These are phyloP conservation scores for Tetraodon nigroviridis DNA, from an alignment of 2,113 vertebrate genomes.

Conservation along the genomic window DNA sequence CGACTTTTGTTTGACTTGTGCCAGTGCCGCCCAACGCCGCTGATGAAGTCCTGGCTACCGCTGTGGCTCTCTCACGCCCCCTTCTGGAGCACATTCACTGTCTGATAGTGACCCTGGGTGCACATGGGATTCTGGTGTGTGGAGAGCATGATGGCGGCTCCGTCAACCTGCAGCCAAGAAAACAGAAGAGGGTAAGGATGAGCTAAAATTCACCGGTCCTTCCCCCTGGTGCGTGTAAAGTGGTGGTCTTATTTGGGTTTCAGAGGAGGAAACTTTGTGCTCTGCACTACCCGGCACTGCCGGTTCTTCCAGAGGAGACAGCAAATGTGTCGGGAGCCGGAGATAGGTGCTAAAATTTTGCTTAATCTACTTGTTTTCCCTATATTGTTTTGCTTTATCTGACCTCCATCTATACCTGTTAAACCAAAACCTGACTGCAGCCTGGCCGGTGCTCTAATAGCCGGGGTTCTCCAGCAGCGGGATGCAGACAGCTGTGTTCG, in stretches of 20 bases:
- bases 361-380: not conserved
- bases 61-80: conserved; percentile 75
- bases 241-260: conserved; percentile 31
- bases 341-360: conserved; percentile 76
- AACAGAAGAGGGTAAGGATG: conserved; percentile 59
- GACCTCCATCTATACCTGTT: no score
- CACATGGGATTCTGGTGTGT: conserved; percentile 79
- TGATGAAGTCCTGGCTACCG: conserved; percentile 71
- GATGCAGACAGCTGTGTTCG: conserved; percentile 77
- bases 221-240: not conserved
- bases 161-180: conserved; percentile 67
- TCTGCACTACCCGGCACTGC: conserved; percentile 78
- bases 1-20: conserved; percentile 11
- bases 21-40: conserved; percentile 69
- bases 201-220: not conserved
- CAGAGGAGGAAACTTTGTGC: conserved; percentile 77
- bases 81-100: conserved; percentile 81
- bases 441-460: conserved; percentile 81
- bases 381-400: not conserved
- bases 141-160: conserved; percentile 70
- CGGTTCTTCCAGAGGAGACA: conserved; percentile 68
- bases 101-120: conserved; percentile 81
- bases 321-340: conserved; percentile 88
- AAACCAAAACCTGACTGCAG: conserved; percentile 56
- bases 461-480: conserved; percentile 73